Evolutionary conservation across 2,113 vertebrate species (phyloP).

Genomic region (Nyctibius bracteatus): DNA sequence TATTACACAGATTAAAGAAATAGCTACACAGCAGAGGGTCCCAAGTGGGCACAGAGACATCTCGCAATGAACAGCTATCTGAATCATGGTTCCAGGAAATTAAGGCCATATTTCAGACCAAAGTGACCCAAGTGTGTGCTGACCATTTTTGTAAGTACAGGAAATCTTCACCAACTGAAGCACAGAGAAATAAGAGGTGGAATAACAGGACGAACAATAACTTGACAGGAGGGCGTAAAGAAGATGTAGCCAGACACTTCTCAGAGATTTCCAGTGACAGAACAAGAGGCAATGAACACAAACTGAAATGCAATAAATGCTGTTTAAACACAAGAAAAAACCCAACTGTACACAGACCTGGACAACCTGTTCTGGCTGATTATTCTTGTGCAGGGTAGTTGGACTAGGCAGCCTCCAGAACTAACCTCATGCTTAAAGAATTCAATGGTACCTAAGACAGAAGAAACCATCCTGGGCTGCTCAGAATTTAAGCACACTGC

Average conservation of each 20-base stretch:
- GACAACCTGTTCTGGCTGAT: neutral
- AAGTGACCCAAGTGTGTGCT: conserved; percentile 45
- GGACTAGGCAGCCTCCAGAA: neutral
- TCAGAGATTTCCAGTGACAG: neutral
- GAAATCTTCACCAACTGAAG: neutral
- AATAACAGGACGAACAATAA: neutral
- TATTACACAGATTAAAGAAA: neutral
- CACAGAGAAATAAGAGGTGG: neutral
- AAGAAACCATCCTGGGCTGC: neutral
- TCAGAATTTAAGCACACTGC: neutral
- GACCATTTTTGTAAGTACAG: neutral
- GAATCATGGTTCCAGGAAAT: neutral
- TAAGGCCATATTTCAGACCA: conserved; percentile 31
- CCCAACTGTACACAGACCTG: neutral
- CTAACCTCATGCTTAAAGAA: neutral
- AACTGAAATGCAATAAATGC: neutral
- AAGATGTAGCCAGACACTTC: neutral
- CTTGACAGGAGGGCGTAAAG: neutral
- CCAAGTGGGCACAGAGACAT: neutral
- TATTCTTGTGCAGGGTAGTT: neutral
- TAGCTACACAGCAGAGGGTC: neutral
- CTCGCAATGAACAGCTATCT: neutral
- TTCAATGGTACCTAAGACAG: neutral
- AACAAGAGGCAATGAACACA: neutral
- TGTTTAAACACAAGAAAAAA: neutral